These are phyloP conservation scores for Therioaphis trifolii DNA, from an alignment of 2,888 invertebrate species.

Conservation along the genomic window DNA sequence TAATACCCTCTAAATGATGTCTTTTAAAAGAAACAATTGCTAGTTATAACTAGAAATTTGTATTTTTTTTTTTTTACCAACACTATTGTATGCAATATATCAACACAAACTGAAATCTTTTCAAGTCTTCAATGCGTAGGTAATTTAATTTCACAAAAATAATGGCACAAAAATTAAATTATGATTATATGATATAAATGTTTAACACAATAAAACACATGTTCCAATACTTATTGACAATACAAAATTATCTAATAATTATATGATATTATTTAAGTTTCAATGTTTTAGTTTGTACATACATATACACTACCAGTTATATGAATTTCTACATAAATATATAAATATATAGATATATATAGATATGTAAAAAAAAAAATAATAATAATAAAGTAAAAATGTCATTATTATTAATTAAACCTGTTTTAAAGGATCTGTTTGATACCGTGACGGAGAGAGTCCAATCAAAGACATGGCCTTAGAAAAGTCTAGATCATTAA, in stretches of 20 bases:
- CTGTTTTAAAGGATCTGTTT: constrained; percentile 34
- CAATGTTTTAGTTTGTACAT: constrained; percentile 1
- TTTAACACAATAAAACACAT: background rate
- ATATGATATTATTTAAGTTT: background rate
- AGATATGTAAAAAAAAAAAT: background rate
- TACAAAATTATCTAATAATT: background rate
- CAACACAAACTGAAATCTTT: too few species aligned
- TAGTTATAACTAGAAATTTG: too few species aligned
- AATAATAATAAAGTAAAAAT: background rate
- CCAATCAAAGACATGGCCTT: constrained; percentile 54
- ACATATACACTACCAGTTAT: background rate
- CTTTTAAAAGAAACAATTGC: too few species aligned
- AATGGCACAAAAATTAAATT: background rate
- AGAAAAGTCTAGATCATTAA: constrained; percentile 48
- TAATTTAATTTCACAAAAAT: background rate
- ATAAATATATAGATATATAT: background rate
- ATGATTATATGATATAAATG: background rate
- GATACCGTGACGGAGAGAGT: constrained; percentile 17
- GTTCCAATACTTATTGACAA: background rate
- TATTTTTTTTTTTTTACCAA: too few species aligned
- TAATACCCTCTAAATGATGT: too few species aligned
- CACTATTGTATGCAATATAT: too few species aligned
- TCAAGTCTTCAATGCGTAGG: background rate
- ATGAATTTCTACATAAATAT: background rate
- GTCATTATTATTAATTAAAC: background rate